Conservation (phyloP, 2,797 vertebrate genomes). For the Scomberomorus guttatus region DNA sequence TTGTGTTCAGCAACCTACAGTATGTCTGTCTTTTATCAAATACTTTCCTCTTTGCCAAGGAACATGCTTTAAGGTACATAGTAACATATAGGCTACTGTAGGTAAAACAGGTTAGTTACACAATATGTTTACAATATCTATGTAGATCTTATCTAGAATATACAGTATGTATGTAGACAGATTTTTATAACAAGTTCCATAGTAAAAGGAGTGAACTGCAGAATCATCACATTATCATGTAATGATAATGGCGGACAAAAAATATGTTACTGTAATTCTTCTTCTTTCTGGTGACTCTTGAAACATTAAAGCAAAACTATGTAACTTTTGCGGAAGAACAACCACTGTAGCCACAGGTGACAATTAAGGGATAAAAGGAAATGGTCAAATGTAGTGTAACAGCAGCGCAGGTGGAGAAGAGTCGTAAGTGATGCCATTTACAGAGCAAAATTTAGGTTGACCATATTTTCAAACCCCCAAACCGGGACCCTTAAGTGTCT, state of each 20-base stretch:
- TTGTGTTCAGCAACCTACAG: background rate
- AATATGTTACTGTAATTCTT: background rate
- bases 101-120: background rate
- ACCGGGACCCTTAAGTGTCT: no score
- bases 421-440: background rate
- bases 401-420: background rate
- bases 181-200: background rate
- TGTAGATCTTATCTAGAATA: background rate
- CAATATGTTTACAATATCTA: background rate
- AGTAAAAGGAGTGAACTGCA: background rate
- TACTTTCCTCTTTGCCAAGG: background rate
- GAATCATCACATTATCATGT: background rate
- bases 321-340: no score
- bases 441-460: background rate
- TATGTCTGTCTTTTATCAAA: conserved; percentile 4
- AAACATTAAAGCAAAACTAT: background rate
- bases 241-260: background rate
- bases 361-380: background rate
- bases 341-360: background rate
- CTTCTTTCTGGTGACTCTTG: no score
- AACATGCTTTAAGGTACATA: background rate
- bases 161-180: background rate
- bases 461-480: no score
- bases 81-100: background rate
- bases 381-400: background rate